A percentile compares a stretch with the other conserved stretches of the same genome.
Conservation (phyloP, 2,797 vertebrate genomes). For the Chaenodraco wilsoni region DNA sequence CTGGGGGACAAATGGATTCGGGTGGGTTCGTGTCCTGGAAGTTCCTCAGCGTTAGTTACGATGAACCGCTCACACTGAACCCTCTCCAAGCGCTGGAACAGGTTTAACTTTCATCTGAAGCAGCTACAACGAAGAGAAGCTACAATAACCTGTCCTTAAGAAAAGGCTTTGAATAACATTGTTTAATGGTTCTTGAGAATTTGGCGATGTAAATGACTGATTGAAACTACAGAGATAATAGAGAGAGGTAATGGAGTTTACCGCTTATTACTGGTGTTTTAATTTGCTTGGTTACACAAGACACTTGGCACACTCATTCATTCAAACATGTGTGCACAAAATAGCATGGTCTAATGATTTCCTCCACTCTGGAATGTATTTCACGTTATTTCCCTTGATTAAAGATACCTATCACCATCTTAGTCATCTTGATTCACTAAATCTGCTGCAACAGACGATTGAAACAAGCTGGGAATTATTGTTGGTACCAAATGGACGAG, state of each 20-base stretch:
- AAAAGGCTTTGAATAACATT: background rate
- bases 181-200: background rate
- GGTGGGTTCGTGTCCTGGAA: constrained; percentile 58
- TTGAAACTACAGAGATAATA: background rate
- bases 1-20: constrained; percentile 68
- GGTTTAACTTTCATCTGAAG: constrained; percentile 23
- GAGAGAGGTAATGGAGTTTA: background rate
- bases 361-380: constrained; percentile 31
- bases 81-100: constrained; percentile 23
- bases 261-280: background rate
- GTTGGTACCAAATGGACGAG: constrained; percentile 36
- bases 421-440: constrained; percentile 29
- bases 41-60: constrained; percentile 54
- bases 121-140: background rate
- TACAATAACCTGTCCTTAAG: background rate
- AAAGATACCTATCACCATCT: constrained; percentile 55
- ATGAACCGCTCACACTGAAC: constrained; percentile 45
- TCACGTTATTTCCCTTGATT: constrained; percentile 53
- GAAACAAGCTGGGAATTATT: constrained; percentile 44
- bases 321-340: constrained; percentile 12
- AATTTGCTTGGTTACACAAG: background rate
- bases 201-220: background rate
- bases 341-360: constrained; percentile 19
- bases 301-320: background rate
- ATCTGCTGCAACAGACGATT: constrained; percentile 40